Evolutionary conservation across 2,797 vertebrate species (phyloP), one percentile per base, ranked within the genome.

Genomic region (Gymnoscopelus braueri): DNA sequence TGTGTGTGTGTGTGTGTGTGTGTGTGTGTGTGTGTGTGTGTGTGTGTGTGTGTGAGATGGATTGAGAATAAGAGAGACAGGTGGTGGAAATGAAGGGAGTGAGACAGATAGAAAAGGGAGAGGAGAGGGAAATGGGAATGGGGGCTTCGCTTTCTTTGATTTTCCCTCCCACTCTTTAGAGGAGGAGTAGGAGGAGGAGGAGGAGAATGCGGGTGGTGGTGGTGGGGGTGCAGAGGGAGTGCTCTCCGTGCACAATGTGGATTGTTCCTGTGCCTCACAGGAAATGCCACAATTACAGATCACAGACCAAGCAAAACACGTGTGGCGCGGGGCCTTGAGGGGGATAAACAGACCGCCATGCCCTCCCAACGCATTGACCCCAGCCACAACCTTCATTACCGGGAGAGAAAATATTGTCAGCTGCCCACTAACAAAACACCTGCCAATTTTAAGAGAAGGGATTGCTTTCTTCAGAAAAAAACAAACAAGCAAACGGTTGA

Each of bases 231-330:
- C 78, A 82, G 77, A 80, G 93, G 71, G 81, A 86, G 84, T 75
- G 78, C 80, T 95, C 95, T 94, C 92, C 91, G 92, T 91, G 91
- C 93, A 94, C 90, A 89, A 91, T 92, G 91, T 88, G 89, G 91
- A 93, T 91, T 91, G 94, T 96, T 95, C 94, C 95, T 94, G 93
- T 93, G 95, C 95, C 95, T 97, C 94, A 90, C 93, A 97, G 97
- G 97, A 99, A 99, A 95, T 96, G 94, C 96, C 96, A 95, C 95
- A 95, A 96, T 97, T 94, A 88, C 92, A 94, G 91, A 93, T 94
- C 83, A 94, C 88, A 87, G 90, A 94, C 88, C 82, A 88, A 94
- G 94, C 89, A 92, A 93, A 93, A 89, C 93, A 94, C 84, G 86
- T 92, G 91, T 91, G 87, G 72, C 79, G 75, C 81, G 86, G 79